Evolutionary conservation across 1,140 invertebrate genomes (phyloP), one percentile per base, ranked within the genome.

Genomic region (Drosophila neocordata): DNA sequence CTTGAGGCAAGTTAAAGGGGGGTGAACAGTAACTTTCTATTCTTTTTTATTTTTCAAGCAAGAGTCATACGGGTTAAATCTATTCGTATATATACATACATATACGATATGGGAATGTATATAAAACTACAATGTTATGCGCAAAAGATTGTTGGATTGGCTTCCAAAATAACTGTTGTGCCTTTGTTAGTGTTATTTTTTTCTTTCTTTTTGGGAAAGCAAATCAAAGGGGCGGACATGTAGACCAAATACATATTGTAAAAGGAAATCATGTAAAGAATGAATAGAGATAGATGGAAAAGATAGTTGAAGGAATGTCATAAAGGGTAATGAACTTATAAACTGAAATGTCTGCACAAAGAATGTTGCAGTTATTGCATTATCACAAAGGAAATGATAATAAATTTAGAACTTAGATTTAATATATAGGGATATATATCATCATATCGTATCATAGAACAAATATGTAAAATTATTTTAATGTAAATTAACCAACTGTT

Each of bases 81-180:
- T 20, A 18, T 15, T 18, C 12, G 20, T 37, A 11, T 8, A 22
- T 37, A 12, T 38, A 37, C 67, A 77, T 72, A 84, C 55, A 24
- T 31, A 31, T 31, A 31, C 27, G 2, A 6, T 31, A 1, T 31
- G 6, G 4, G 27, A 6, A 78, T 71, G 76, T 69, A 68, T 60
- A 76, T 79, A 65, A 35, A 57, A 61, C 38, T 69, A 65, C 69
- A 84, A 77, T 66, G 73, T 69, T 67, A 67, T 64, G 58, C 58
- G 41, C 15, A 60, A 70, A 52, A 78, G 41, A 73, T 73, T 61
- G 53, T 57, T 48, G 68, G 73, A 73, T 84, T 76, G 65, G 48
- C 65, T 11, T 41, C 55, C 48, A 56, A 63, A 38, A 44, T 51
- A 35, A 48, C 41, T 20, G 9, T 62, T 67, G 55, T 56, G 20